Conservation (phyloP, 2,888 invertebrate genomes). For the Heliconius ismenius region DNA sequence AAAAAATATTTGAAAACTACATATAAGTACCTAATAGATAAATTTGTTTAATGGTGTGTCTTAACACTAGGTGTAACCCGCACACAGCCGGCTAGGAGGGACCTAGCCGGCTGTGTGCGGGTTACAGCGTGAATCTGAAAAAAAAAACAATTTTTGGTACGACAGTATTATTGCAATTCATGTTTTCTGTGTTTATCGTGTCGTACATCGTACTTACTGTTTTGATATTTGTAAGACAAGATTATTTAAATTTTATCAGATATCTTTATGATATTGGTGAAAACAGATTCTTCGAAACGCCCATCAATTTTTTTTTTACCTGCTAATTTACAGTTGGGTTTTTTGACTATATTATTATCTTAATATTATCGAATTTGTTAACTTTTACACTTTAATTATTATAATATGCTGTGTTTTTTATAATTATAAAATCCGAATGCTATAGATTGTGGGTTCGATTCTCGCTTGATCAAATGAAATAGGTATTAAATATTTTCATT, state of each 20-base stretch:
- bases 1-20: not conserved
- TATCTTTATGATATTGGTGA: slow-evolving; percentile 19
- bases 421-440: not conserved
- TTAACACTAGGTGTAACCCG: too few relatives aligned
- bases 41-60: too few relatives aligned
- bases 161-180: not conserved
- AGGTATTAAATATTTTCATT: not conserved
- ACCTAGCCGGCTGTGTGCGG: too few relatives aligned
- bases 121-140: too few relatives aligned
- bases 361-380: not conserved
- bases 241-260: slow-evolving; percentile 24
- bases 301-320: slow-evolving; percentile 5
- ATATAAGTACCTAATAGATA: too few relatives aligned
- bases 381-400: not conserved
- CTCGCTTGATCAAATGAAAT: not conserved
- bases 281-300: slow-evolving; percentile 28
- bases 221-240: slow-evolving; percentile 22
- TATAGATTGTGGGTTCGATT: not conserved
- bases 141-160: not conserved
- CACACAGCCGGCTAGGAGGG: too few relatives aligned
- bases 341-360: too few relatives aligned
- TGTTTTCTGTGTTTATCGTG: slow-evolving; percentile 11
- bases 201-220: not conserved
- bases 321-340: not conserved
- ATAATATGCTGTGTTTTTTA: too few relatives aligned